phyloP scores from a whole-genome alignment of 2,797 vertebrate species.

The Apodemus agrarius region DNA sequence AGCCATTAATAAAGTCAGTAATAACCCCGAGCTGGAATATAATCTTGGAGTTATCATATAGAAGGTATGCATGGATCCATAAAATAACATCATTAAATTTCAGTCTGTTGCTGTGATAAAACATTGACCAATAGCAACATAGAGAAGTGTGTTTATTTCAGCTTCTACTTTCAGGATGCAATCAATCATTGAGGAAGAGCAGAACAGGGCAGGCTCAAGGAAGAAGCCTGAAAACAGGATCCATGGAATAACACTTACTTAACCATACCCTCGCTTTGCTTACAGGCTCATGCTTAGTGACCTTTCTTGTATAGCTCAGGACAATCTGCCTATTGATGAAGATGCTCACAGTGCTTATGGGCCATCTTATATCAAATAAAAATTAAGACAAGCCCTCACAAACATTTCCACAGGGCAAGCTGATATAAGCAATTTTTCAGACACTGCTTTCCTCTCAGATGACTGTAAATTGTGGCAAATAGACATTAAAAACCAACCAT shows the following conservation, averaged over 20 bases:
- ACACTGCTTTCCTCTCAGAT: neutral
- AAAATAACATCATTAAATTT: neutral
- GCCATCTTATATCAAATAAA: neutral
- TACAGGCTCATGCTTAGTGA: neutral
- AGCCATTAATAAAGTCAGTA: conserved; percentile 22
- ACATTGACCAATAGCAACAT: neutral
- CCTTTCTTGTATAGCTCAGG: neutral
- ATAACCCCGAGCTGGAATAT: neutral
- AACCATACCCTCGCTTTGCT: neutral
- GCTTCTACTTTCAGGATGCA: neutral
- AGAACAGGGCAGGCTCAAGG: neutral
- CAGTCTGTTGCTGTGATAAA: neutral
- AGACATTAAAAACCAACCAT: neutral
- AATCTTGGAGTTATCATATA: conserved; percentile 43
- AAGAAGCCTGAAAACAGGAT: neutral
- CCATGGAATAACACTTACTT: neutral
- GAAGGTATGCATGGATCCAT: neutral
- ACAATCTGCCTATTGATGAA: neutral
- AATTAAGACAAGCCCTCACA: neutral
- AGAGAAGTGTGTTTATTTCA: neutral
- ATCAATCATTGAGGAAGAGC: neutral
- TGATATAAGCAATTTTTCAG: neutral
- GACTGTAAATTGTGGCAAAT: neutral
- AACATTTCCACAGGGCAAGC: neutral
- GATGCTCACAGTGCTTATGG: neutral